phyloP scores from a whole-genome alignment of 1,140 invertebrate genomes.

The Arctopsyche grandis region DNA sequence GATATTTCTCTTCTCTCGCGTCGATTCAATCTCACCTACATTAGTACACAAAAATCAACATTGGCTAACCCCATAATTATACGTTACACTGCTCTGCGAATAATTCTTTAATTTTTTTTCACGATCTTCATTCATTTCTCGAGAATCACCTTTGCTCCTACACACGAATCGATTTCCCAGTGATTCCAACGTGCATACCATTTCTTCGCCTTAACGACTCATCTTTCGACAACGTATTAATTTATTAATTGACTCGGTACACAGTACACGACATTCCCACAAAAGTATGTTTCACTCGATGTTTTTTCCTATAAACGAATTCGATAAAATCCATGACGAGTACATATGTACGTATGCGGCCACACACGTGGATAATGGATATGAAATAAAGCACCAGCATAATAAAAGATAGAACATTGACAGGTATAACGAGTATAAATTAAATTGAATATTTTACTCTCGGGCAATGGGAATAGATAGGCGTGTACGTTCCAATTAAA shows the following conservation, averaged over 20 bases:
- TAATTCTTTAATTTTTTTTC: constrained; percentile 44
- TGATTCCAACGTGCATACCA: not conserved
- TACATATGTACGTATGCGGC: constrained; percentile 30
- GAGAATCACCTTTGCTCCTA: constrained; percentile 38
- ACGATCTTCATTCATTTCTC: constrained; percentile 47
- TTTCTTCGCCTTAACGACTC: not conserved
- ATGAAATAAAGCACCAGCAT: constrained; percentile 52
- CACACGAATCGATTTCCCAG: constrained; percentile 1
- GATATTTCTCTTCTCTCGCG: not conserved
- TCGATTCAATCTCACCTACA: constrained; percentile 7
- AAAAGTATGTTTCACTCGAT: not conserved
- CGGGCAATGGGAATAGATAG: constrained; percentile 37
- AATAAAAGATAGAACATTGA: constrained; percentile 50
- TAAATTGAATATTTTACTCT: constrained; percentile 48
- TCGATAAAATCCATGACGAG: constrained; percentile 30
- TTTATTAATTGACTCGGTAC: constrained; percentile 25
- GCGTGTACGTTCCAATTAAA: constrained; percentile 50
- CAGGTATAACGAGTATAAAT: constrained; percentile 52
- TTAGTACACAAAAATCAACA: constrained; percentile 44
- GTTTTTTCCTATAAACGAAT: constrained; percentile 29
- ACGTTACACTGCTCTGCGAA: constrained; percentile 20
- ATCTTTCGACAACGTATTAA: constrained; percentile 11
- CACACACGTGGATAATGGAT: constrained; percentile 52
- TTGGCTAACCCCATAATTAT: constrained; percentile 48
- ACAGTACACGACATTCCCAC: constrained; percentile 28